A percentile compares a stretch with the other conserved stretches of the same genome.
Conservation (phyloP, 2,797 vertebrate genomes). For the Pyrocephalus nanus region DNA sequence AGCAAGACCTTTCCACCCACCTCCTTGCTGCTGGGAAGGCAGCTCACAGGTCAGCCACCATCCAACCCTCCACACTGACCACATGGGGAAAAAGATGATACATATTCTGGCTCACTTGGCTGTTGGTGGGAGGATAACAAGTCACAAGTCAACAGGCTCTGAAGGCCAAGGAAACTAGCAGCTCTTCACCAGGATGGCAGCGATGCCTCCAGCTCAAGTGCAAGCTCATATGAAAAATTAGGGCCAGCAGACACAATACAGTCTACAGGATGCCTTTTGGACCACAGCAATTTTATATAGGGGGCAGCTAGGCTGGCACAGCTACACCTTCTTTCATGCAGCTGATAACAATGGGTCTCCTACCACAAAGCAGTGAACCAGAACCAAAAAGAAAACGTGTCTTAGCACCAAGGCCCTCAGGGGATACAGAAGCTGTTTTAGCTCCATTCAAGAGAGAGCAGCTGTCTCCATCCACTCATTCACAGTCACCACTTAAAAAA, state of each 20-base stretch:
- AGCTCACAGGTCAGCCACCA: background rate
- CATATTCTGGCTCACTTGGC: rapidly evolving
- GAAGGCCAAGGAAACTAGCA: background rate
- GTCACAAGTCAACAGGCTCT: background rate
- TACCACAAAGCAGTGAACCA: background rate
- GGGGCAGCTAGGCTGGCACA: background rate
- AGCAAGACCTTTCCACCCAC: background rate
- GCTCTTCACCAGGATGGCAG: background rate
- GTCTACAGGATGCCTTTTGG: background rate
- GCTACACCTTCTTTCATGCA: background rate
- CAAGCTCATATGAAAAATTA: background rate
- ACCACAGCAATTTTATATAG: rapidly evolving
- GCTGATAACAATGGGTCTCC: rapidly evolving
- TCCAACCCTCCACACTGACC: background rate
- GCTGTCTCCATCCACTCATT: background rate
- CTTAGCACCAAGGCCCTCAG: background rate
- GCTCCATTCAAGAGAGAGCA: background rate
- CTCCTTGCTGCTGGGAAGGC: background rate
- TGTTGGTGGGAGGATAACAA: background rate
- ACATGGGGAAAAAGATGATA: background rate
- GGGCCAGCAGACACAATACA: background rate
- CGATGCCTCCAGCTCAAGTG: background rate
- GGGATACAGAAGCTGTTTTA: background rate
- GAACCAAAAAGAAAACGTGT: rapidly evolving
- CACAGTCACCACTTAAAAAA: background rate